Evolutionary conservation across 2,113 vertebrate species (phyloP).

Genomic region (Helogale parvula): DNA sequence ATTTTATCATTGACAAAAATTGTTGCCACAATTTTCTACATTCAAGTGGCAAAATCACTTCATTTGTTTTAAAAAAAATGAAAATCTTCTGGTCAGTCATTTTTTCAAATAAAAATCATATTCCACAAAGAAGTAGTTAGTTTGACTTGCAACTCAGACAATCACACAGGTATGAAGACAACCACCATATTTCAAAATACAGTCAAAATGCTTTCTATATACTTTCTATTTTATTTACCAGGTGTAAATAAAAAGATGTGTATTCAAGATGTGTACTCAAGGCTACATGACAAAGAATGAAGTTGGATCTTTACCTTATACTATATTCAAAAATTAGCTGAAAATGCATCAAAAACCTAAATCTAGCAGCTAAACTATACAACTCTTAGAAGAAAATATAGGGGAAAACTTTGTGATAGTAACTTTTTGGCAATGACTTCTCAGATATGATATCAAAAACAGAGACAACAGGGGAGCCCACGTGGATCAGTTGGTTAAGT

Average conservation of each 20-base stretch:
- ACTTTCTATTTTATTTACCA: background rate
- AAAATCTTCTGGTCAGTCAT: background rate
- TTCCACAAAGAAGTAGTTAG: background rate
- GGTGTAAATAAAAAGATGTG: background rate
- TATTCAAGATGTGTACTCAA: background rate
- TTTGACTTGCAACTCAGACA: background rate
- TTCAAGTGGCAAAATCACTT: background rate
- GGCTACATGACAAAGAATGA: background rate
- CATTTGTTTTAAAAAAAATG: background rate
- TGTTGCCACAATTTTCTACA: background rate
- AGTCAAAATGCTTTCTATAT: background rate
- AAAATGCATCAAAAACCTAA: background rate
- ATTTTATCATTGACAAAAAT: background rate
- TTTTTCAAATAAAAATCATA: conserved; percentile 1
- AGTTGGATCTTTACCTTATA: background rate
- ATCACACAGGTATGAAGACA: background rate
- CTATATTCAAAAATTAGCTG: background rate
- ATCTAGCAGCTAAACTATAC: background rate
- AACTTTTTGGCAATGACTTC: background rate
- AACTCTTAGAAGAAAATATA: background rate
- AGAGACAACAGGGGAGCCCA: background rate
- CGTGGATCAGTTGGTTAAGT: too few species aligned
- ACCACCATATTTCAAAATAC: background rate
- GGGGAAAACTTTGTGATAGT: background rate
- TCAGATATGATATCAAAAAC: background rate